Conservation (phyloP, 1,140 invertebrate genomes). For the Polypedilum vanderplanki region DNA sequence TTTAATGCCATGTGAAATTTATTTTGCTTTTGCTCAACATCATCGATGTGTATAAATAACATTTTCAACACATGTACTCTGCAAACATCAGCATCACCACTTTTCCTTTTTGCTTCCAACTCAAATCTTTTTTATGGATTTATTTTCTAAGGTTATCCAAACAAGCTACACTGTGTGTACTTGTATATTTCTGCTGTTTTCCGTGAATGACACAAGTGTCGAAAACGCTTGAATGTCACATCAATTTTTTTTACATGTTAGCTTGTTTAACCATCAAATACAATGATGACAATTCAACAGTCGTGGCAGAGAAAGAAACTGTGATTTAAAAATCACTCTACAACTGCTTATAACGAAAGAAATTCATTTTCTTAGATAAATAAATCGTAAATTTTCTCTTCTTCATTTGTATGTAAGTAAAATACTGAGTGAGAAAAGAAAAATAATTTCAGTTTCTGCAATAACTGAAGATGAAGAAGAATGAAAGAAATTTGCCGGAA, state of each 20-base stretch:
- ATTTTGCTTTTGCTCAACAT: neutral
- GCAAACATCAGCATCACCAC: neutral
- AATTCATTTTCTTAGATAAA: neutral
- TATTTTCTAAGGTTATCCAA: neutral
- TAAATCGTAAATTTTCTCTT: neutral
- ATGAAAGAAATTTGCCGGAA: neutral
- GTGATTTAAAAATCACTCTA: too few species aligned
- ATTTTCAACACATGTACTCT: constrained; percentile 9
- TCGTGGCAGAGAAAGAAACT: too few species aligned
- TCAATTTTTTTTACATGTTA: neutral
- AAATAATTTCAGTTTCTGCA: neutral
- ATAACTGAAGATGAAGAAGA: neutral
- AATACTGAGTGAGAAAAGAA: too few species aligned
- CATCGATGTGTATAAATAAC: constrained; percentile 18
- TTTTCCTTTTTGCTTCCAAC: neutral
- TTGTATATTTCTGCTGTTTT: neutral
- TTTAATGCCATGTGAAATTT: neutral
- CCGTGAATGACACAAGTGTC: neutral
- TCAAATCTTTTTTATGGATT: neutral
- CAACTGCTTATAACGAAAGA: neutral
- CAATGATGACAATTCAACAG: too few species aligned
- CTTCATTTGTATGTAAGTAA: neutral
- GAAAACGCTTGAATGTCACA: neutral
- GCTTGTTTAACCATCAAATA: too few species aligned
- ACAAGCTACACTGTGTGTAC: neutral